Conservation (phyloP, 1,140 invertebrate species). For the Cydia fagiglandana region DNA sequence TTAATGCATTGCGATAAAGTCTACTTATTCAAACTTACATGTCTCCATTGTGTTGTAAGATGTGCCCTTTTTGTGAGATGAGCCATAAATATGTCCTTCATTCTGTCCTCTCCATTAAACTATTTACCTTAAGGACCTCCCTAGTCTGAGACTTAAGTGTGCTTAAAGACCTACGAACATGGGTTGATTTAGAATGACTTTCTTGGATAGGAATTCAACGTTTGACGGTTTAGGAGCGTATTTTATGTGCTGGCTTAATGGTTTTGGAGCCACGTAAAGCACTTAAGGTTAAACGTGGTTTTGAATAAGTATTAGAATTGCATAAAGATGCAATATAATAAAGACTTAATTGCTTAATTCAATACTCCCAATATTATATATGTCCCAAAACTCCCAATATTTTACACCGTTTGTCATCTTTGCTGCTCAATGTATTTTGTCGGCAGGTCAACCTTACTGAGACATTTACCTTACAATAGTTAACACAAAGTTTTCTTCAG, state of each 20-base stretch:
- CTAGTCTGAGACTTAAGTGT: not conserved
- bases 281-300: not conserved
- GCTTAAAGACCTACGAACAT: not conserved
- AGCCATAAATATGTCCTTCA: conserved; percentile 2
- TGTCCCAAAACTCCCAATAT: too few relatives aligned
- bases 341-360: too few relatives aligned
- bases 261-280: not conserved
- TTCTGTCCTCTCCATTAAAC: conserved; percentile 49
- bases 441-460: too few relatives aligned
- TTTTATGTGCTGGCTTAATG: not conserved
- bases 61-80: not conserved
- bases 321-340: too few relatives aligned
- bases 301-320: too few relatives aligned
- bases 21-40: not conserved
- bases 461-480: too few relatives aligned
- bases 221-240: not conserved
- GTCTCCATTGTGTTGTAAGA: not conserved
- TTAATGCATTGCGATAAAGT: not conserved
- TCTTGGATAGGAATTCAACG: not conserved
- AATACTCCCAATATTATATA: too few relatives aligned
- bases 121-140: conserved; percentile 39
- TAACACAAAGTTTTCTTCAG: too few relatives aligned
- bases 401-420: too few relatives aligned
- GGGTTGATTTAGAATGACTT: not conserved
- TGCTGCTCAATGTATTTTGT: too few relatives aligned